phyloP scores from a whole-genome alignment of 2,888 invertebrate species.

The Eristalis pertinax region DNA sequence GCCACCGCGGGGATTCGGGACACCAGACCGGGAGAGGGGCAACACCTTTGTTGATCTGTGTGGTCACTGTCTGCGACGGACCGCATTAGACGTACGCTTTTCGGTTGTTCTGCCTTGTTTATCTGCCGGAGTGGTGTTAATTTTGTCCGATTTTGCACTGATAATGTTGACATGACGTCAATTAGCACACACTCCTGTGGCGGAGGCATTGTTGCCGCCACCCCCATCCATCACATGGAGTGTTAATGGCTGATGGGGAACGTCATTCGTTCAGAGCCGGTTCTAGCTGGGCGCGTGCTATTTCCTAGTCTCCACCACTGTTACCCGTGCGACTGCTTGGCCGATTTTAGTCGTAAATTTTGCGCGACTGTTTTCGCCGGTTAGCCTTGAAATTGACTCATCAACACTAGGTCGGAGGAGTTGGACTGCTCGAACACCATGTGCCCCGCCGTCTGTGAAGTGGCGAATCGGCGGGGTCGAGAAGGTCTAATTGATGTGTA shows the following conservation, averaged over 20 bases:
- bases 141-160: constrained; percentile 64
- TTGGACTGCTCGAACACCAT: not conserved
- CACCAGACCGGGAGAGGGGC: not conserved
- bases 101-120: constrained; percentile 21
- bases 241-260: constrained; percentile 19
- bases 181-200: constrained; percentile 55
- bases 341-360: constrained; percentile 45
- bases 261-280: constrained; percentile 20
- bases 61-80: constrained; percentile 54
- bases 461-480: not conserved
- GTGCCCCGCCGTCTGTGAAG: not conserved
- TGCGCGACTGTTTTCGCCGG: constrained; percentile 32
- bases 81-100: constrained; percentile 19
- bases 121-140: constrained; percentile 49
- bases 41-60: constrained; percentile 43
- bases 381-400: constrained; percentile 70
- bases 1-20: constrained; percentile 8
- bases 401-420: constrained; percentile 37
- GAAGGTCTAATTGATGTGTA: constrained; percentile 50
- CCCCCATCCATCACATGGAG: constrained; percentile 1
- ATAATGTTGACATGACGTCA: constrained; percentile 71
- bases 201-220: constrained; percentile 18
- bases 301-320: not conserved
- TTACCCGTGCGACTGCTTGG: no score
- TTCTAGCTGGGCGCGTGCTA: constrained; percentile 35